These are phyloP conservation scores for Prunella strophiata DNA, from an alignment of 2,797 vertebrate species.

Conservation along the genomic window DNA sequence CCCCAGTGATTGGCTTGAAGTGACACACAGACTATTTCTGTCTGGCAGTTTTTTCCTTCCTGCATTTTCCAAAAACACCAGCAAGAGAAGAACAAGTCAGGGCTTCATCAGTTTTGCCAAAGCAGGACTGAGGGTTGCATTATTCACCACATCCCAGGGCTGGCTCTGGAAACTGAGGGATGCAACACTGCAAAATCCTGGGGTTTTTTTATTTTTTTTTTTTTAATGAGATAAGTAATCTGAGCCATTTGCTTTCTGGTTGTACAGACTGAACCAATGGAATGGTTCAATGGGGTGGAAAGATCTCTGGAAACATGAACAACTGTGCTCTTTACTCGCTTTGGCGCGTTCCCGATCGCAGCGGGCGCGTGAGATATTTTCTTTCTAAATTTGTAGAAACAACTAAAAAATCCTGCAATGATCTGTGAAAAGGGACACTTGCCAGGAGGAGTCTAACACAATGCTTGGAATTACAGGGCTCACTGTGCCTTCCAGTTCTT, in stretches of 20 bases:
- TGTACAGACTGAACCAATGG: not conserved
- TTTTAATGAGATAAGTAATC: not conserved
- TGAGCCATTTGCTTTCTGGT: conserved; percentile 3
- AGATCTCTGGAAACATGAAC: conserved; percentile 2
- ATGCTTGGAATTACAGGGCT: not conserved
- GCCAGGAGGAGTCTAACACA: not conserved
- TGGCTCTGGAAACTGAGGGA: not conserved
- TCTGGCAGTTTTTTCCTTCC: conserved; percentile 26
- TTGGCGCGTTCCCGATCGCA: not conserved
- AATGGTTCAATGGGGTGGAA: not conserved
- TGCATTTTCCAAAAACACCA: conserved; percentile 50
- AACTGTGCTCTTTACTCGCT: not conserved
- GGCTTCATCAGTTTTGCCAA: conserved; percentile 28
- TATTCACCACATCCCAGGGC: not conserved
- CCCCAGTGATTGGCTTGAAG: not conserved
- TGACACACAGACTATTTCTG: conserved; percentile 48
- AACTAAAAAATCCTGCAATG: not conserved
- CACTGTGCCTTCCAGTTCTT: not conserved
- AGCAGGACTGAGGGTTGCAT: conserved; percentile 34
- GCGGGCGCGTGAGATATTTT: not conserved
- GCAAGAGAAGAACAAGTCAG: conserved; percentile 13
- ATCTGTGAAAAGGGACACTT: not conserved
- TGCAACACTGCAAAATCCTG: not conserved
- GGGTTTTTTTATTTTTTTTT: not conserved
- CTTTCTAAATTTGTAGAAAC: conserved; percentile 20